Evolutionary conservation across 2,888 invertebrate genomes (phyloP).

Genomic region (Lithophane ornitopus): DNA sequence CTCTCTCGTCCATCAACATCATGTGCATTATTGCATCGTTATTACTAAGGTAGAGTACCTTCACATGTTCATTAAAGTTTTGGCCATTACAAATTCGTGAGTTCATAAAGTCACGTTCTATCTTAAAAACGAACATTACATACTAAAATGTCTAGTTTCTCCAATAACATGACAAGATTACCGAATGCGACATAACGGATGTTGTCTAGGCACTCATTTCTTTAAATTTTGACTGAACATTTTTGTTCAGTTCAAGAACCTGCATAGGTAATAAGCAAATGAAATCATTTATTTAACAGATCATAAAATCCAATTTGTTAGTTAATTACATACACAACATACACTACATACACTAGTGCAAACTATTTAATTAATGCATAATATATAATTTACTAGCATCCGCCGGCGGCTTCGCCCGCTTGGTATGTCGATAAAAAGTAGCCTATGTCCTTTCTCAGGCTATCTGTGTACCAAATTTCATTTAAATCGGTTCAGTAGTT

Average conservation of each 20-base stretch:
- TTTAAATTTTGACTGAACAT: constrained; percentile 4
- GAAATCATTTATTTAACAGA: no score
- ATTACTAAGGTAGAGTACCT: background rate
- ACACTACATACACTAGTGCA: no score
- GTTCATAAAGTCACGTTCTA: constrained; percentile 49
- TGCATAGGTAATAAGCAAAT: background rate
- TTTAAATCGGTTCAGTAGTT: no score
- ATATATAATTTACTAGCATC: no score
- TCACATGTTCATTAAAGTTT: constrained; percentile 19
- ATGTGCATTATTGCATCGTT: constrained; percentile 27
- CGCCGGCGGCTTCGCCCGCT: no score
- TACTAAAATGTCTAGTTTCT: constrained; percentile 27
- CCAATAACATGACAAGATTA: constrained; percentile 32
- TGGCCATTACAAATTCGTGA: constrained; percentile 34
- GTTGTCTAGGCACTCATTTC: constrained; percentile 12
- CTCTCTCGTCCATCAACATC: constrained; percentile 12
- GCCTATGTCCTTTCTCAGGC: no score
- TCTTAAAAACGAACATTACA: constrained; percentile 36
- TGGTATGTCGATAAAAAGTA: no score
- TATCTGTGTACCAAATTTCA: no score
- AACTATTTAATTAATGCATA: background rate
- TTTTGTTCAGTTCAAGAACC: constrained; percentile 29
- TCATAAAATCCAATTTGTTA: no score
- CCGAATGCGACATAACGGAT: constrained; percentile 23
- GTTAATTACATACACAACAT: no score